Evolutionary conservation across 2,113 vertebrate species (phyloP).

Genomic region (Anthoscopus minutus): DNA sequence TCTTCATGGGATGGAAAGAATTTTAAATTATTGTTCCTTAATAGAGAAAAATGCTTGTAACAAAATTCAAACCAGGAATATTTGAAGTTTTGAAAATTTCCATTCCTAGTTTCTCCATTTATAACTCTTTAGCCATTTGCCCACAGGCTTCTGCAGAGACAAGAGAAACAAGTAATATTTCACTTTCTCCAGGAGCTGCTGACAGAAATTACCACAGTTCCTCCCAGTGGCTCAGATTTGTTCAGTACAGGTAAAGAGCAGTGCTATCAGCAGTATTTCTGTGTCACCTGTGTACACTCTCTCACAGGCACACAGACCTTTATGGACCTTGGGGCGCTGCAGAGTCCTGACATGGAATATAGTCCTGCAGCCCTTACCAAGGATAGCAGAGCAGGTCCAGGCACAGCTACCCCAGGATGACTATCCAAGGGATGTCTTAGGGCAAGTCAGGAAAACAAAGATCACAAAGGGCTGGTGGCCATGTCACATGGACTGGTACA

Average conservation of each 20-base stretch:
- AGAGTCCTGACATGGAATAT: background rate
- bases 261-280: background rate
- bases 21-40: background rate
- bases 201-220: background rate
- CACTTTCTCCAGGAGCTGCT: background rate
- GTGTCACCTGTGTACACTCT: background rate
- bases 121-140: background rate
- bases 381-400: background rate
- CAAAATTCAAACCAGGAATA: background rate
- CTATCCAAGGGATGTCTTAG: background rate
- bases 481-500: fast-evolving
- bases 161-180: background rate
- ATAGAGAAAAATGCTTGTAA: background rate
- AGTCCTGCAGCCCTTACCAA: background rate
- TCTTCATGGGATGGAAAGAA: background rate
- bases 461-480: fast-evolving
- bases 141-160: background rate
- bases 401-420: background rate
- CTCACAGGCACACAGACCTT: background rate
- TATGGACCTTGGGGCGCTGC: fast-evolving
- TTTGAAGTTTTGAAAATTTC: background rate
- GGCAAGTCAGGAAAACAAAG: background rate
- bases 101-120: background rate
- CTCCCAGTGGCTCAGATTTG: background rate
- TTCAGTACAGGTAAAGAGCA: background rate